Conservation (phyloP, 1,140 invertebrate genomes). For the Solen grandis region DNA sequence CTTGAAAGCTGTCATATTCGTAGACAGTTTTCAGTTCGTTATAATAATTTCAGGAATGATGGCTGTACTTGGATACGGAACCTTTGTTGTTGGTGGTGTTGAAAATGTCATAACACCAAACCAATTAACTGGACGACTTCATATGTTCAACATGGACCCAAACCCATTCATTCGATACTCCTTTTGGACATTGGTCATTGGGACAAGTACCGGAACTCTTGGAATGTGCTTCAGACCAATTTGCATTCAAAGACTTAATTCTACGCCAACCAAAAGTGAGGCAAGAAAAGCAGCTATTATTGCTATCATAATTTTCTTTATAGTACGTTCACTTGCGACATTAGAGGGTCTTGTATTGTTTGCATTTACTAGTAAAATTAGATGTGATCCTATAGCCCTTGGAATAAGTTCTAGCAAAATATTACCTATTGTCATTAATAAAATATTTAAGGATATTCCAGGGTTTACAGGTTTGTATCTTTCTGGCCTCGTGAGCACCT, state of each 20-base stretch:
- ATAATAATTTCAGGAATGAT: conserved; percentile 12
- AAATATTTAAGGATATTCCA: neutral
- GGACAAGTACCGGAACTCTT: neutral
- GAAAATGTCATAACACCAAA: neutral
- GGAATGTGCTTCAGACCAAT: neutral
- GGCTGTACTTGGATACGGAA: neutral
- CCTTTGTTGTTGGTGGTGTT: neutral
- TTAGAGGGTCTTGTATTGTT: conserved; percentile 11
- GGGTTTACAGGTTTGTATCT: conserved; percentile 12
- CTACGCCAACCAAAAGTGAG: neutral
- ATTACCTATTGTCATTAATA: neutral
- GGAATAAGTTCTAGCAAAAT: conserved; percentile 4
- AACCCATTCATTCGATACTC: conserved; percentile 14
- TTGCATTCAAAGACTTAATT: neutral
- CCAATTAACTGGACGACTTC: neutral
- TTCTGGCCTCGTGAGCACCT: neutral
- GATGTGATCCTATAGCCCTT: conserved; percentile 3
- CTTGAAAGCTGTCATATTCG: conserved; percentile 22
- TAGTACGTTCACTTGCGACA: neutral
- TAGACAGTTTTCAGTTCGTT: conserved; percentile 6
- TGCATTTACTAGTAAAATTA: neutral
- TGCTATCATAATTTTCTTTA: neutral
- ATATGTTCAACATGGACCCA: neutral
- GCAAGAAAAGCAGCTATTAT: neutral
- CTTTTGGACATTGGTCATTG: conserved; percentile 4